Evolutionary conservation across 2,888 invertebrate species (phyloP), one percentile per base, ranked within the genome.

Genomic region (Cataglyphis albicans): DNA sequence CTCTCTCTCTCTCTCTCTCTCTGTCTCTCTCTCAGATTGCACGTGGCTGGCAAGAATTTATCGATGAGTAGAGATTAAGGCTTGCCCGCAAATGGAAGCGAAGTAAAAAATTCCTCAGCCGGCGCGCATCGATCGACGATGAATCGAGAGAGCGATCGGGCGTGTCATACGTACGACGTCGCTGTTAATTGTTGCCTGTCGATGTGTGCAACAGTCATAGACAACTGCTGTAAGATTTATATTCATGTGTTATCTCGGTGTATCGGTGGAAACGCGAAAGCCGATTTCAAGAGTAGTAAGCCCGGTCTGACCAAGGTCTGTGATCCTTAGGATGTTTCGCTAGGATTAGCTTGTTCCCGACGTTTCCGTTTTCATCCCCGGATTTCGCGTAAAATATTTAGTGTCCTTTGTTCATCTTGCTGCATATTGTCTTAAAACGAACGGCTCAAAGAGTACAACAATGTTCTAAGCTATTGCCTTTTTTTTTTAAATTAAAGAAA

Each of bases 11-110:
- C 2, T 44, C 4, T 44, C 44, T 44, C 44, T 52, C 48, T 52
- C 7, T n/a, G 0, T 52, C n/a, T n/a, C 18, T 52, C 52, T 52
- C n/a, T 55, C 12, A 52, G 64, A 83, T 80, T 68, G 81, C 70
- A 80, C 75, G 80, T 81, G 85, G 81, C 83, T 70, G 75, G 78
- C 81, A 83, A 82, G 85, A 85, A 87, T 91, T 90, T 91, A 90
- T 90, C 91, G 91, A 91, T 91, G 84, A 86, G 87, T 88, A 86
- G 87, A 91, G 86, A 64, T 89, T 88, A 88, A 87, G 85, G 68
- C 82, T 87, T 84, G 80, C 64, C 52, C 57, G 48, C 29, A 32
- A 52, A 80, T 75, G 41, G 82, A 35, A 76, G 55, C 61, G 72
- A 55, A 64, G 55, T 57, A 70, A 57, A 84, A 89, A 82, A 63